phyloP scores from a whole-genome alignment of 1,140 invertebrate genomes.

The Hyles vespertilio region DNA sequence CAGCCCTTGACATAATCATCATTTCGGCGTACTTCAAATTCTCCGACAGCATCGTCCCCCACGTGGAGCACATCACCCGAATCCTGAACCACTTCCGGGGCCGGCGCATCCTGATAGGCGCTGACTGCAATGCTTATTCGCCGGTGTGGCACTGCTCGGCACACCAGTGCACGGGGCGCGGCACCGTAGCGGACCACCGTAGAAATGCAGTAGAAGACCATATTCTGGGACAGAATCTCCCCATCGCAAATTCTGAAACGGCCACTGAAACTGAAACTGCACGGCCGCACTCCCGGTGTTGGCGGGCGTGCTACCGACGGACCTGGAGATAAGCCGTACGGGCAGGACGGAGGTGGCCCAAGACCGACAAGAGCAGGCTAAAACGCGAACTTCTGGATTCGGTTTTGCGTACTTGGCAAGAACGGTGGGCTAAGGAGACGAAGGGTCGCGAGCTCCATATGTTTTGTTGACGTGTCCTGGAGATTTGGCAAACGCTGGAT shows the following conservation, averaged over 20 bases:
- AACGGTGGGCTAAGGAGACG: constrained; percentile 10
- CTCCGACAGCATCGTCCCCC: too few relatives aligned
- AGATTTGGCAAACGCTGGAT: constrained; percentile 7
- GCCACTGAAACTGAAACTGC: constrained; percentile 26
- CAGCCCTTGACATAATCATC: too few relatives aligned
- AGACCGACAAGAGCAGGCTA: too few relatives aligned
- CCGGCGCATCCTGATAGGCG: constrained; percentile 7
- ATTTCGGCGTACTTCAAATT: too few relatives aligned
- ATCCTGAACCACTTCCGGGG: too few relatives aligned
- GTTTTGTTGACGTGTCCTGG: constrained; percentile 12
- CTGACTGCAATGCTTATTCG: too few relatives aligned
- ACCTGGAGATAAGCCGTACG: constrained; percentile 30
- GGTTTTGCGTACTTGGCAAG: constrained; percentile 16
- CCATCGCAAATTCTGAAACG: constrained; percentile 11
- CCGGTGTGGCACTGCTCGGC: constrained; percentile 26
- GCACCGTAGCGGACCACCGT: too few relatives aligned
- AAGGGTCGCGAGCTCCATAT: constrained; percentile 9
- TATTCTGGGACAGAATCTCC: constrained; percentile 16
- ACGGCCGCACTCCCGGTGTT: constrained; percentile 31
- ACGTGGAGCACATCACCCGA: too few relatives aligned
- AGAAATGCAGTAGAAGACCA: too few relatives aligned
- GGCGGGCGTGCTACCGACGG: constrained; percentile 33
- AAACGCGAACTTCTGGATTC: too few relatives aligned
- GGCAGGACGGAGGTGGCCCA: constrained; percentile 30
- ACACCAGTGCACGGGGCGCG: background rate